Conservation (phyloP, 2,113 vertebrate genomes). For the Micronisus gabar region DNA sequence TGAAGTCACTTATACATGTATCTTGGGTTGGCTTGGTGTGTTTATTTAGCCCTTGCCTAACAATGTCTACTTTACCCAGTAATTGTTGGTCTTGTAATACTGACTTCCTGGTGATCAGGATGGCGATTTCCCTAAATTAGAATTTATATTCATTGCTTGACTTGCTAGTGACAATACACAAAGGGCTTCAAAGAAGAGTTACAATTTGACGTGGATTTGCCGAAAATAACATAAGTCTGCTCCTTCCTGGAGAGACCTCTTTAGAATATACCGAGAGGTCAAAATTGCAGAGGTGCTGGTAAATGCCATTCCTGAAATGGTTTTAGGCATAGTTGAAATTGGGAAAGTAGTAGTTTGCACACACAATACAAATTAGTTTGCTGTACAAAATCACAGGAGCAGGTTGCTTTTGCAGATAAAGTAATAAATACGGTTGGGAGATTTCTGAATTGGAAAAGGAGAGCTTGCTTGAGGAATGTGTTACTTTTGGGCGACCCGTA, state of each 20-base stretch:
- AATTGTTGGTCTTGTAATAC: background rate
- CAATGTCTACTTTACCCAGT: fast-evolving
- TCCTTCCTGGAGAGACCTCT: background rate
- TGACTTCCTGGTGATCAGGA: background rate
- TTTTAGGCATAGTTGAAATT: background rate
- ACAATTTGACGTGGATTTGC: background rate
- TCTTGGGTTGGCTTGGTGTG: background rate
- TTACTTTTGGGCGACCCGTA: background rate
- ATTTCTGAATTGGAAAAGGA: background rate
- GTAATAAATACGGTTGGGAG: background rate
- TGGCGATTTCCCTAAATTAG: background rate
- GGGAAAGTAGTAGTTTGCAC: background rate
- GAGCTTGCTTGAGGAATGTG: background rate
- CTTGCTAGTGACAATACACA: background rate
- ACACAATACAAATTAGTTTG: background rate
- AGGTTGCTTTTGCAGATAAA: background rate
- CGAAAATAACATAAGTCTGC: background rate
- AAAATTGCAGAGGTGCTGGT: background rate
- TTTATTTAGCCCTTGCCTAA: background rate
- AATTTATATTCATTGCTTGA: background rate
- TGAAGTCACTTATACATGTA: fast-evolving
- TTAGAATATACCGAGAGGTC: background rate
- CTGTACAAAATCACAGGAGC: background rate
- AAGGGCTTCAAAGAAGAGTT: background rate
- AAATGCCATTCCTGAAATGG: background rate